Evolutionary conservation across 2,888 invertebrate species (phyloP), one percentile per base, ranked within the genome.

Genomic region (Stenichneumon culpator): DNA sequence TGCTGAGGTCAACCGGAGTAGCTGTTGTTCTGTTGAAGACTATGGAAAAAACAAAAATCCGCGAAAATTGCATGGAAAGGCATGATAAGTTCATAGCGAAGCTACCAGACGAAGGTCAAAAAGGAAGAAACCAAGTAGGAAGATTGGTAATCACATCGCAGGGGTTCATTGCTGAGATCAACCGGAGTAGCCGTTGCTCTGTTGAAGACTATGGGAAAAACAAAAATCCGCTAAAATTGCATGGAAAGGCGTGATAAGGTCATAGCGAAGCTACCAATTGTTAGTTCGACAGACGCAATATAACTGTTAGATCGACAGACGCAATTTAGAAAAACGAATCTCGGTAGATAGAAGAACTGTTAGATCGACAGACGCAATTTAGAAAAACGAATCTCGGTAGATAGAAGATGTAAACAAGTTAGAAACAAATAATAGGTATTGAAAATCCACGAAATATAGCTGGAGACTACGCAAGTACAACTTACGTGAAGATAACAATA

Each of bases 121-220:
- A 32, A 32, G 32, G 6, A 32, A 6, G 32, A 32, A 32, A 32
- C 32, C 32, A 0, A 32, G 32, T 32, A 6, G 32, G 6, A 32
- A 32, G 32, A 32, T 32, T 32, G 32, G 32, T 32, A 5, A 32
- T 32, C 6, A 32, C 32, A 6, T 32, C 32, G 32, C 32, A 32
- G 91, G 80, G 19, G 90, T 90, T 67, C 91, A 92, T 84, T 92
- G 91, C 90, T 92, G 92, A 92, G 92, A 89, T 86, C 91, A 90
- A 77, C 90, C 90, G 81, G 92, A 92, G 84, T 90, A 92, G 72
- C 91, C 92, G 79, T 89, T 93, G 47, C 92, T 93, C 78, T 93
- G 92, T 86, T 93, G 88, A 91, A 65, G 32, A 63, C 63, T 63
- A 28, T 39, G 36, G 2, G 22, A 39, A 22, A 60, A 7, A 79